phyloP scores from a whole-genome alignment of 2,888 invertebrate genomes.

The Salticus scenicus region DNA sequence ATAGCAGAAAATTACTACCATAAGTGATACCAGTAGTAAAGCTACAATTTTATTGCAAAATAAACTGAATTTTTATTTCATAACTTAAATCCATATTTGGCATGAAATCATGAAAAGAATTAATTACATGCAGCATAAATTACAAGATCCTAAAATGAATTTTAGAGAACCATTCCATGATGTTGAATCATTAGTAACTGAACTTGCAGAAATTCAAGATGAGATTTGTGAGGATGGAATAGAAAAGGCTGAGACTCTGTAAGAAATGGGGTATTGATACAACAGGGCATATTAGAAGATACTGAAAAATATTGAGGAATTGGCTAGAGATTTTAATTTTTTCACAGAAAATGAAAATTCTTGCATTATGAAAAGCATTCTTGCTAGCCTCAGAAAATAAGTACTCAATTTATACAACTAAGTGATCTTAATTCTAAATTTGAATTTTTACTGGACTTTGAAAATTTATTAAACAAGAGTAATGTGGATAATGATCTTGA shows the following conservation, averaged over 20 bases:
- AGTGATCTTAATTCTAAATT: slow-evolving; percentile 1
- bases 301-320: slow-evolving; percentile 3
- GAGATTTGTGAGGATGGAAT: background rate
- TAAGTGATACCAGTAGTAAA: background rate
- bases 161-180: slow-evolving; percentile 4
- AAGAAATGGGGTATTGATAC: background rate
- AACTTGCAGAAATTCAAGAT: background rate
- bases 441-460: slow-evolving; percentile 18
- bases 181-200: background rate
- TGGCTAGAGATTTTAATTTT: slow-evolving; percentile 10
- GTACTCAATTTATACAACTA: too few relatives aligned
- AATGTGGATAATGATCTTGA: slow-evolving; percentile 1
- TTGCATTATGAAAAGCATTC: slow-evolving; percentile 12
- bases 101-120: background rate
- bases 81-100: background rate
- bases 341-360: slow-evolving; percentile 22
- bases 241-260: background rate
- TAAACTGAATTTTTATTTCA: background rate
- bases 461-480: slow-evolving; percentile 7
- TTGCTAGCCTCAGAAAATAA: background rate
- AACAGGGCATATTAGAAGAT: too few relatives aligned
- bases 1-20: background rate
- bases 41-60: background rate
- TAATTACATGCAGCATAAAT: background rate
- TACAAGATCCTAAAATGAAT: slow-evolving; percentile 25